Conservation (phyloP, 2,888 invertebrate genomes). For the Oscheius sp. region DNA sequence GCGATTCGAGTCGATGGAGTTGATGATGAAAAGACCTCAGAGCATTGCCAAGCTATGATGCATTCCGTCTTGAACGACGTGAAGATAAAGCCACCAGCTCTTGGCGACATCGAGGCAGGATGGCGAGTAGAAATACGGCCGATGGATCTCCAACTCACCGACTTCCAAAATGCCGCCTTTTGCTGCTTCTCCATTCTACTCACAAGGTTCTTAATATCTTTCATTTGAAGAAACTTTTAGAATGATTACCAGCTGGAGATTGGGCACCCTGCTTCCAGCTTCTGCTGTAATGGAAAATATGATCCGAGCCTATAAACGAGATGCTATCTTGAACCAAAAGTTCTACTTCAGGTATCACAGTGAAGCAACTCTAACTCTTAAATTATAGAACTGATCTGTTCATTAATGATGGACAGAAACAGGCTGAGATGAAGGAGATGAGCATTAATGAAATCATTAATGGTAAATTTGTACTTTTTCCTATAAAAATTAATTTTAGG, state of each 20-base stretch:
- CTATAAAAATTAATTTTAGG: slow-evolving; percentile 19
- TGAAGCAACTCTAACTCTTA: slow-evolving; percentile 70
- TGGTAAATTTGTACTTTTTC: slow-evolving; percentile 75
- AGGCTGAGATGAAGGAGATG: slow-evolving; percentile 78
- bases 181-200: slow-evolving; percentile 95
- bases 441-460: slow-evolving; percentile 96
- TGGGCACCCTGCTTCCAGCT: slow-evolving; percentile 95
- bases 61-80: slow-evolving; percentile 69
- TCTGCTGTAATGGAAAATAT: slow-evolving; percentile 79
- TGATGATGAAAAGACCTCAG: slow-evolving; percentile 89
- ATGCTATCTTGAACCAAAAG: slow-evolving; percentile 83
- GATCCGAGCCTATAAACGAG: slow-evolving; percentile 73
- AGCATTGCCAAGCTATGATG: slow-evolving; percentile 87
- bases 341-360: slow-evolving; percentile 92
- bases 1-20: slow-evolving; percentile 76
- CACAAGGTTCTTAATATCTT: slow-evolving; percentile 76
- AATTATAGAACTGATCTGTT: not conserved
- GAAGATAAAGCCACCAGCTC: slow-evolving; percentile 81
- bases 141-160: slow-evolving; percentile 82
- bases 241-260: slow-evolving; percentile 91
- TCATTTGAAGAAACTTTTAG: too few species aligned
- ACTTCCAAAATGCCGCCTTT: slow-evolving; percentile 80
- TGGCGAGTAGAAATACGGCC: slow-evolving; percentile 99
- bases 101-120: slow-evolving; percentile 88
- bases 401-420: not conserved